Evolutionary conservation across 2,797 vertebrate genomes (phyloP), one percentile per base, ranked within the genome.

Genomic region (Allochrocebus solatus): DNA sequence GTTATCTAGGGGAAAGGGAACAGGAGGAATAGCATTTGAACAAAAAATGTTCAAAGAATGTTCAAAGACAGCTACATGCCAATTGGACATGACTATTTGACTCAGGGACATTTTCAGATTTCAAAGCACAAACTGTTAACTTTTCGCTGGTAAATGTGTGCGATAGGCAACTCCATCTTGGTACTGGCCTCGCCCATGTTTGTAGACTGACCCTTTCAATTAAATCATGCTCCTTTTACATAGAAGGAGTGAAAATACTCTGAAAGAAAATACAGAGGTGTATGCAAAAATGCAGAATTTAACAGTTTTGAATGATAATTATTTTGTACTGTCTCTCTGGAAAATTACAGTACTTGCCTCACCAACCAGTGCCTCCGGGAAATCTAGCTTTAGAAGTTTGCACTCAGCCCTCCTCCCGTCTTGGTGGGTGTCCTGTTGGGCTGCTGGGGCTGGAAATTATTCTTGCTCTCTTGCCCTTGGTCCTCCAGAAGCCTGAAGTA

Each of bases 101-200:
- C 64, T 16, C 33, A 61, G 39, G 48, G 39, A 43, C 9, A 81
- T 28, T 79, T 95, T 93, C 50, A 67, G 50, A 89, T 76, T 86
- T 86, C 43, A 83, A 67, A 93, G 84, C 10, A 81, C 30, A 85
- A 84, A 55, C 19, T 21, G 7, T 22, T 70, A 88, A 57, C 33
- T 74, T 96, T 74, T 55, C 8, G 8, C 33, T 41, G 36, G 91
- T 39, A 53, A 64, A 46, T 39, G n/a, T 6, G 8, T 81, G 9
- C 2, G 46, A 33, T 5, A 87, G 80, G 74, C 0, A 80, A 50
- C 30, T 41, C 22, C 43, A 2, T 91, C 28, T 43, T 30, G 26
- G 14, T 24, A 24, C 26, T 79, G 4, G 19, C 26, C 17, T 94
- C 26, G 59, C 6, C 16, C 43, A 91, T 11, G 5, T 78, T 91